Evolutionary conservation across 2,888 invertebrate species (phyloP).

Genomic region (Polietes domitor): DNA sequence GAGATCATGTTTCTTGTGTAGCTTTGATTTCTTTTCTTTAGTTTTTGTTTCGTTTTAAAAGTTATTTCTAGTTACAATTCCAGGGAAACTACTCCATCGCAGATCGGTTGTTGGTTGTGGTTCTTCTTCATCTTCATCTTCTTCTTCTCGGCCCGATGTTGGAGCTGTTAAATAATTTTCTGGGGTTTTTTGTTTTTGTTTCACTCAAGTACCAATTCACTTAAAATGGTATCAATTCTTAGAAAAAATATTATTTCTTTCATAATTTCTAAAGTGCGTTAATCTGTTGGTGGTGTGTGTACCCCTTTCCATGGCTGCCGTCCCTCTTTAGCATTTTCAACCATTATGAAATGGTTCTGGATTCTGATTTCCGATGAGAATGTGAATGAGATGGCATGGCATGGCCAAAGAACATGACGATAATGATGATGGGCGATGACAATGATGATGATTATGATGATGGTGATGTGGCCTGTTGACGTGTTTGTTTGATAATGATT

Average conservation of each 20-base stretch:
- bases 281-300: constrained; percentile 72
- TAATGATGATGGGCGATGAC: not conserved
- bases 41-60: constrained; percentile 16
- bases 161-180: constrained; percentile 55
- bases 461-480: constrained; percentile 26
- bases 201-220: constrained; percentile 77
- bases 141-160: not conserved
- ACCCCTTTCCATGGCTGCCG: not conserved
- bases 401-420: not conserved
- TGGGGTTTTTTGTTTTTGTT: constrained; percentile 20
- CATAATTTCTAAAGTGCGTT: constrained; percentile 79
- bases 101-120: constrained; percentile 3
- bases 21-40: not conserved
- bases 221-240: constrained; percentile 80
- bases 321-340: constrained; percentile 8
- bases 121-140: not conserved
- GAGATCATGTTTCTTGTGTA: constrained; percentile 60
- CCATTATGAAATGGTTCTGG: constrained; percentile 32
- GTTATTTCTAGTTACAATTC: constrained; percentile 63
- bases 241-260: constrained; percentile 78
- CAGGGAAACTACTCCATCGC: constrained; percentile 60
- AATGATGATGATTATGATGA: not conserved
- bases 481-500: constrained; percentile 52
- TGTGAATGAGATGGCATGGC: no score
- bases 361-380: constrained; percentile 21